Conservation (phyloP, 2,113 vertebrate genomes). For the Malurus cyaneus region DNA sequence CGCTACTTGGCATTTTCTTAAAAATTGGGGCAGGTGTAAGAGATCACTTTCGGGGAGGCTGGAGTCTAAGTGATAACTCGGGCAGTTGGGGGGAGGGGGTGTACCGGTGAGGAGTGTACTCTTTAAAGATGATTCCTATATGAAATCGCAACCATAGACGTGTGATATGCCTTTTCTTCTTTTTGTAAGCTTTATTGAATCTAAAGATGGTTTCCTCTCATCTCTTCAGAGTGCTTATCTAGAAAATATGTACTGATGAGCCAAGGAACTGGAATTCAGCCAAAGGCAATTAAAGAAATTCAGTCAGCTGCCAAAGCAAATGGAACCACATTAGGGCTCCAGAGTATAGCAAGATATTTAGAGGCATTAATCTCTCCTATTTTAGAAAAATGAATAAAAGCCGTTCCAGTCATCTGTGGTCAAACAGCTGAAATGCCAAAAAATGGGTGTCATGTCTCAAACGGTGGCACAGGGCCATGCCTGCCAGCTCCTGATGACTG, state of each 20-base stretch:
- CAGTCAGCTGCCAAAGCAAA: neutral
- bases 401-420: neutral
- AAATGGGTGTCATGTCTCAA: rapidly evolving
- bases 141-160: no score
- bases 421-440: neutral
- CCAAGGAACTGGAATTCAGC: neutral
- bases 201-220: no score
- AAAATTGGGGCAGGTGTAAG: no score
- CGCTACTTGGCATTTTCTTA: no score
- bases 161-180: no score
- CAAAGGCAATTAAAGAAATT: neutral
- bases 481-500: neutral
- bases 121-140: no score
- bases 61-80: no score
- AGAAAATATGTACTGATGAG: no score
- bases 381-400: neutral
- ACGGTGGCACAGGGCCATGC: rapidly evolving
- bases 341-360: neutral
- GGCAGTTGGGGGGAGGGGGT: no score
- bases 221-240: no score
- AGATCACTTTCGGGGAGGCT: no score
- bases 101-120: no score
- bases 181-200: neutral
- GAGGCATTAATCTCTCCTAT: neutral
- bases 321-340: rapidly evolving